Evolutionary conservation across 2,113 vertebrate genomes (phyloP), one percentile per base, ranked within the genome.

Genomic region (Morone saxatilis): DNA sequence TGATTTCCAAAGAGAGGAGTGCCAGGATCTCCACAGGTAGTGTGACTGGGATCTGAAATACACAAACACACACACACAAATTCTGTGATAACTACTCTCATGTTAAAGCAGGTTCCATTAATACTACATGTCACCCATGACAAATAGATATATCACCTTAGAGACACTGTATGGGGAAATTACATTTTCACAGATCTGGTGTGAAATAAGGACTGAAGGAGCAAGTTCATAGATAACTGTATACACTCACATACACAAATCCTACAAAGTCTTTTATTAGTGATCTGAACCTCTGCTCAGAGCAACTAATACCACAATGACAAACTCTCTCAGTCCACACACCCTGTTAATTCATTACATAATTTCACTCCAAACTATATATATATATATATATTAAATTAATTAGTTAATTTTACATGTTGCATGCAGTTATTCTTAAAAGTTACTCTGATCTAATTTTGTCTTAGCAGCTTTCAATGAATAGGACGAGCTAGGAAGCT

Each of bases 1-100:
- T 98, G 98, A 81, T 95, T 95, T 88, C 98, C 98, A 43, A 98
- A 99, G 45, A 97, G 93, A 0, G 98, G 98, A 54, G 93, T 84
- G 1, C 98, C 97, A 0, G 98, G 98, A 86, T 99, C 98, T 0
- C 93, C 91, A 38, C 98, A 99, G 0, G 92, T 97, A 1, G 98
- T 99, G 89, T 98, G 97, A 40, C 95, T 97, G 8, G 98, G 97
- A 90, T 99, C 98, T 99, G 76, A 40, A 83, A 87, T 10, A 61
- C 43, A 86, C 1, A 87, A 40, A 82, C 54, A 80, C 6, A 61
- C 47, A 67, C 38, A 68, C 54, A 54, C 1, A n/a, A 72, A 8
- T 40, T 78, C 22, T 61, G 43, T 66, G 19, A 77, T 51, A 68
- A 88, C 40, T 10, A 43, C 20, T 59, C 17, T 31, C 2, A 6